A percentile compares a stretch with the other conserved stretches of the same genome.
These are phyloP conservation scores for Pteropus alecto DNA, from an alignment of 2,113 vertebrate species.

Conservation along the genomic window DNA sequence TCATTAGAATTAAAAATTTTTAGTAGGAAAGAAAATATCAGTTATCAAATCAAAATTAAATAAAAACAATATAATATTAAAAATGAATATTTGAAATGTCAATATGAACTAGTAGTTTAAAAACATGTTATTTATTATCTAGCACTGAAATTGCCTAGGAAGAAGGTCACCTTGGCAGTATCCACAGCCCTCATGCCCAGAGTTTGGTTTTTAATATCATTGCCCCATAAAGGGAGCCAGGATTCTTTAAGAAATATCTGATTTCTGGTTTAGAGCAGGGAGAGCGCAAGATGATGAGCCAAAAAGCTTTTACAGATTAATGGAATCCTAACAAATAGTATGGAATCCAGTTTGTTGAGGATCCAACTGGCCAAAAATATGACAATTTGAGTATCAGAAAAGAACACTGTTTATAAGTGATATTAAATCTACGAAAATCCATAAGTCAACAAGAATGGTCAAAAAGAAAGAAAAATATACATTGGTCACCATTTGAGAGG, in stretches of 20 bases:
- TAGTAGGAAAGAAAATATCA: neutral
- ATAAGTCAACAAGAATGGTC: neutral
- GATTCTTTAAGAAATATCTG: neutral
- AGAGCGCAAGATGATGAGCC: neutral
- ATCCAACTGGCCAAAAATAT: neutral
- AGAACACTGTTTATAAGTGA: neutral
- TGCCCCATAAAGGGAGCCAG: neutral
- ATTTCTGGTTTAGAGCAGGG: neutral
- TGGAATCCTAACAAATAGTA: neutral
- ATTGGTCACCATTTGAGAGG: neutral
- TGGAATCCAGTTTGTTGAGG: neutral
- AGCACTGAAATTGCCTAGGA: neutral
- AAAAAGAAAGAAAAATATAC: conserved; percentile 1
- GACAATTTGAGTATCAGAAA: neutral
- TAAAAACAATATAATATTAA: conserved; percentile 1
- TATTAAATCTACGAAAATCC: neutral
- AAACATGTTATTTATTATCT: neutral
- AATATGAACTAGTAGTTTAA: neutral
- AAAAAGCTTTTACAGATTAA: neutral
- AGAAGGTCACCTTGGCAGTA: neutral
- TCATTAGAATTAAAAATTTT: neutral
- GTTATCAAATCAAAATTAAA: neutral
- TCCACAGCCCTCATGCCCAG: neutral
- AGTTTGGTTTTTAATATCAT: neutral
- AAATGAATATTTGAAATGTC: neutral